Conservation (phyloP, 2,888 invertebrate genomes). For the Aphodius sticticus region DNA sequence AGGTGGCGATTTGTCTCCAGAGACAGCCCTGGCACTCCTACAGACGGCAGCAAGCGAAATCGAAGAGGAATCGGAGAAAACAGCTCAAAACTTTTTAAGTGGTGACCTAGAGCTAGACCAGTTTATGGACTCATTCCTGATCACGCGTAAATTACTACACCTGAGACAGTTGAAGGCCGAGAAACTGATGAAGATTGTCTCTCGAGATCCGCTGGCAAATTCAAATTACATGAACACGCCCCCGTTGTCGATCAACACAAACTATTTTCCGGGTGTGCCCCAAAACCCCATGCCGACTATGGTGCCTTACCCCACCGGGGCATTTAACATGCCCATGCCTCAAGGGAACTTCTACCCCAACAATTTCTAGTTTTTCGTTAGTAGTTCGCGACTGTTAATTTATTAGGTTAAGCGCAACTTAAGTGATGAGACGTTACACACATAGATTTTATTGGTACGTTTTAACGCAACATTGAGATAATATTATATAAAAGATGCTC, state of each 20-base stretch:
- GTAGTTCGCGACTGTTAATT: background rate
- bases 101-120: slow-evolving; percentile 78
- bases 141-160: slow-evolving; percentile 79
- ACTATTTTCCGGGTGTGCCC: slow-evolving; percentile 62
- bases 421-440: background rate
- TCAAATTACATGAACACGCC: slow-evolving; percentile 57
- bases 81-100: slow-evolving; percentile 82
- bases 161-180: slow-evolving; percentile 90
- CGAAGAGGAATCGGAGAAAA: slow-evolving; percentile 90
- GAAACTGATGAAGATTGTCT: slow-evolving; percentile 83
- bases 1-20: slow-evolving; percentile 80
- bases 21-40: slow-evolving; percentile 86
- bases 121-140: slow-evolving; percentile 86
- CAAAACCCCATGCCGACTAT: slow-evolving; percentile 52
- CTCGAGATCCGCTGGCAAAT: slow-evolving; percentile 51
- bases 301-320: slow-evolving; percentile 76
- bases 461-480: background rate
- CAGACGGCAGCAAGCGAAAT: slow-evolving; percentile 92
- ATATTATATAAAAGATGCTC: background rate
- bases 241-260: slow-evolving; percentile 54
- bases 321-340: slow-evolving; percentile 82
- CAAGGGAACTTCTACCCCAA: slow-evolving; percentile 57
- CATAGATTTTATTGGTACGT: background rate
- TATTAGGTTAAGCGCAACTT: background rate
- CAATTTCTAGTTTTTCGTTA: slow-evolving; percentile 43